Base-by-base conservation (phyloP, 2,888 invertebrate genomes). In the Oligia fasciuncula region DNA sequence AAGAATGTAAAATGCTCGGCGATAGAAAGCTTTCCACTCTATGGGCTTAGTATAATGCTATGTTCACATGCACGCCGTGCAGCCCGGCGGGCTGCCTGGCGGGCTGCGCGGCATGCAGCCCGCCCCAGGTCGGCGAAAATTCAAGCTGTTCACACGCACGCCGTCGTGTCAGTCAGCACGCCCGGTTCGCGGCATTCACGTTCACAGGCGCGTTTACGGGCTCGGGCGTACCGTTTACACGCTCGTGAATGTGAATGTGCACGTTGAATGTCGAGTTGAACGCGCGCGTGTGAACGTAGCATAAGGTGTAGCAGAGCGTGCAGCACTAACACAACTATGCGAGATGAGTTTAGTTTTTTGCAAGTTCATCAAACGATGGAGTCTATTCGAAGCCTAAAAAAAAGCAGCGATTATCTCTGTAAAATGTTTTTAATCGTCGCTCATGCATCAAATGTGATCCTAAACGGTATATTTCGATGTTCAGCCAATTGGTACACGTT, bases 361-460 rank as follows among this genome's bases (percentile, higher is more conserved):
- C 76, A 79, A 63, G 70, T 71, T 73, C 57, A 79, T 73, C 77
- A 86, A 57, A 73, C 35, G 14, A 66, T 70, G 57, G 65, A 35
- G 29, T 67, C 43, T 46, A 51, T 66, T 49, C 13, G 19, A 68
- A 67, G 23, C 17, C 14, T 40, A 62, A 57, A 29, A 29, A 78
- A 72, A 79, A 79, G 17, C 43, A 70, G 3, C 72, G 29, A 77
- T 74, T 76, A 79, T 76, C 49, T 77, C 66, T 67, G 40, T 65
- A 75, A 78, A 77, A 74, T 57, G 73, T 81, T 82, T 81, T 76
- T 80, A 85, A 84, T 87, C 23, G 76, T 40, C 49, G 73, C 66
- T 79, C 75, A 81, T 69, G 83, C 75, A 75, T 76, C 60, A 66
- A 71, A 66, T 63, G 46, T 69, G 60, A 73, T 79, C 46, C n/a